phyloP scores from a whole-genome alignment of 2,113 vertebrate species.

The Columba livia region DNA sequence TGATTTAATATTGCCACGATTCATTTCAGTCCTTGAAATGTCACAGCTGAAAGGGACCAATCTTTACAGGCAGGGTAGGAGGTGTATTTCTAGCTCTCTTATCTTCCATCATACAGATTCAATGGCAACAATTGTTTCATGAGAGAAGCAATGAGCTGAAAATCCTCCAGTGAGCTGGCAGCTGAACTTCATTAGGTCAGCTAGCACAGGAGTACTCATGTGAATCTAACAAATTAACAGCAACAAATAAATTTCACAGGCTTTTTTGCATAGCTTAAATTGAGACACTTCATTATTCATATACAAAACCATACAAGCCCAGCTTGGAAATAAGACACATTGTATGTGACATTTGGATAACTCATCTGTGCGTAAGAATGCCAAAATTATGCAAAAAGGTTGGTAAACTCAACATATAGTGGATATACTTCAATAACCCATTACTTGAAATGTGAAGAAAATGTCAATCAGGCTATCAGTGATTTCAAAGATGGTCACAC shows the following conservation, averaged over 20 bases:
- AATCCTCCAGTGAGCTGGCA: neutral
- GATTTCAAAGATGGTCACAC: neutral
- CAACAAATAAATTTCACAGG: neutral
- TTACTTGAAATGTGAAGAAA: neutral
- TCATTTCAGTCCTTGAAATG: constrained; percentile 38
- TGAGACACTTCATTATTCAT: neutral
- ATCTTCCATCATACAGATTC: neutral
- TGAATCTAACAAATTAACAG: neutral
- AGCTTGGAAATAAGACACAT: neutral
- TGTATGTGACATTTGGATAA: neutral
- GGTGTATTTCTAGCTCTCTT: neutral
- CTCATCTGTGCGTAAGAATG: neutral
- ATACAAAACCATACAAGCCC: neutral
- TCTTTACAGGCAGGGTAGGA: neutral
- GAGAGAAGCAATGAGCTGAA: neutral
- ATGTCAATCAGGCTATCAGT: neutral
- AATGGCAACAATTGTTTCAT: neutral
- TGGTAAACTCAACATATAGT: neutral
- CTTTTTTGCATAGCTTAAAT: neutral
- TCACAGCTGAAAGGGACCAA: neutral
- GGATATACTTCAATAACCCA: neutral
- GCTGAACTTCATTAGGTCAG: neutral
- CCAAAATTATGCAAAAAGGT: neutral
- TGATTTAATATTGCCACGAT: neutral
- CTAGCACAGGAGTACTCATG: neutral